Percentiles rank a stretch among this genome's conserved stretches.
Conservation (phyloP, 2,888 invertebrate genomes). For the Cataglyphis altisquamis region DNA sequence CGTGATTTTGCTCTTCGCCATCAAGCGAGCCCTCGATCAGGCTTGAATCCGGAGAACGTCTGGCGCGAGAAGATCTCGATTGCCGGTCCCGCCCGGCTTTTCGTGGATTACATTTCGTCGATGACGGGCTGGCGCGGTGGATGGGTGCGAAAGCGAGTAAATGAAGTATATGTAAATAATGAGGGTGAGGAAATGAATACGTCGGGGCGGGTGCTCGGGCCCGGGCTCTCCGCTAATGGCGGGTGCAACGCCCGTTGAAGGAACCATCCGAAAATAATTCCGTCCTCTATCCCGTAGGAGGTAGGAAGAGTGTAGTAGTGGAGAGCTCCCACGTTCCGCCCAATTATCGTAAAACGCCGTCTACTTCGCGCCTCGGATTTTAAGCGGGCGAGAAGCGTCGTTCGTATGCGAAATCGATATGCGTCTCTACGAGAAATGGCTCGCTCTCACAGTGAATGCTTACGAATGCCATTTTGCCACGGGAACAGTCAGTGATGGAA, state of each 20-base stretch:
- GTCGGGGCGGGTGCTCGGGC: constrained; percentile 64
- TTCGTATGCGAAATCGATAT: constrained; percentile 62
- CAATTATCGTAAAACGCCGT: constrained; percentile 82
- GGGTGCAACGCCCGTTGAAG: constrained; percentile 83
- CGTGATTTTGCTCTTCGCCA: constrained; percentile 43
- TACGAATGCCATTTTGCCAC: constrained; percentile 22
- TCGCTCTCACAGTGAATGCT: constrained; percentile 9
- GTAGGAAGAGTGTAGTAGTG: constrained; percentile 67
- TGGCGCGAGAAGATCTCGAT: constrained; percentile 69
- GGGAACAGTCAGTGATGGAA: constrained; percentile 13
- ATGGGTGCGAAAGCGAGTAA: constrained; percentile 63
- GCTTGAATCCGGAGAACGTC: constrained; percentile 65
- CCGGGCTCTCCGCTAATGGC: constrained; percentile 80
- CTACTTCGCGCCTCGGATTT: constrained; percentile 75
- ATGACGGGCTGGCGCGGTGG: constrained; percentile 27
- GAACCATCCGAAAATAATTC: constrained; percentile 81
- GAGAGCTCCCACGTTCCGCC: constrained; percentile 69
- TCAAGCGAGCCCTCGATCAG: constrained; percentile 61
- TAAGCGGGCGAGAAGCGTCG: constrained; percentile 70
- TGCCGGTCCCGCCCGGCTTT: constrained; percentile 65
- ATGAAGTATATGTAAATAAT: constrained; percentile 84
- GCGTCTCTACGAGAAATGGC: constrained; percentile 38
- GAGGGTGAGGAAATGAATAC: constrained; percentile 82
- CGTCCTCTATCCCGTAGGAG: constrained; percentile 76
- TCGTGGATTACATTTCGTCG: constrained; percentile 73